Evolutionary conservation across 1,140 invertebrate genomes (phyloP), one percentile per base, ranked within the genome.

Genomic region (Trichomalopsis sarcophagae): DNA sequence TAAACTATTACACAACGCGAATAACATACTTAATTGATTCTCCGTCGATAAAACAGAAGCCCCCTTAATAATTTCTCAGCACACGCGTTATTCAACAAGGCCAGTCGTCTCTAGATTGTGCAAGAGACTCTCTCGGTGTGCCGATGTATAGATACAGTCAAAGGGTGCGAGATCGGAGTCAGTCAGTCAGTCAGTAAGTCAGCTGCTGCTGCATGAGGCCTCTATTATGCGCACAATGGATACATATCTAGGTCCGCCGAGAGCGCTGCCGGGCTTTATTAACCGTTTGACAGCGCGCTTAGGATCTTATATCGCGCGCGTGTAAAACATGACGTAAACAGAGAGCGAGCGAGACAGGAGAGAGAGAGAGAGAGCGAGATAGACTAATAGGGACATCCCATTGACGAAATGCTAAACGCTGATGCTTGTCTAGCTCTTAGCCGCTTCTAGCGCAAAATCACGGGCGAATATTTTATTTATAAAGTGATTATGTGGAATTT

Each of bases 301-400:
- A 47, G 33, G 74, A 77, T 77, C 82, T 83, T 83, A 50, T 83
- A 50, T 83, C 74, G 74, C 30, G 74, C 30, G 50, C 30, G 71
- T 40, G 81, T 66, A 36, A 69, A 77, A 77, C 62, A 62, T 83
- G 74, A 77, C 74, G 74, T 83, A 83, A 83, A 77, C 74, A 83
- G 27, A 76, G 55, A 74, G 11, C n/a, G 47, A 55, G 9, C 40
- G 74, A 44, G 40, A 50, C 3, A 50, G 44, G 44, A 50, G 36
- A 83, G 27, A 76, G 55, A 74, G 11, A 9, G 47, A 55, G 10
- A 21, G 74, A 44, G 40, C 30, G 44, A 27, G 36, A 50, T 21
- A 50, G 21, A 40, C 27, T 82, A 75, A 82, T 75, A 75, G 81
- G 73, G 73, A 44, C 33, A 73, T 76, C 73, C 73, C 71, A 68